Percentiles rank a stretch among this genome's conserved stretches.
phyloP scores from a whole-genome alignment of 2,113 vertebrate species.

The Sinocyclocheilus rhinocerous region DNA sequence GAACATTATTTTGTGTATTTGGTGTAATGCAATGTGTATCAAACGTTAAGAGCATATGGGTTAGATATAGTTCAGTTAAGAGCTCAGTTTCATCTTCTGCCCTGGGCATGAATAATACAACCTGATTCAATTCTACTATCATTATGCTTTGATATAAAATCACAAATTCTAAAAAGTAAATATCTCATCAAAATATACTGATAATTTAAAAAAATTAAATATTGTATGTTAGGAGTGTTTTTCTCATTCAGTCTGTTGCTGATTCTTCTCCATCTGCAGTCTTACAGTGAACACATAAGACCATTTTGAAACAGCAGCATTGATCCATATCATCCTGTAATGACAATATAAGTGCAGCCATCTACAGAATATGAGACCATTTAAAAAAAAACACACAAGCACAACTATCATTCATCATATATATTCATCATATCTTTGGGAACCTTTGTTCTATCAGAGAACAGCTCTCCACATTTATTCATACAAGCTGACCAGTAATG shows the following conservation, averaged over 20 bases:
- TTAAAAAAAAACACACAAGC: background rate
- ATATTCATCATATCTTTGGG: background rate
- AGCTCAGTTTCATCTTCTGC: background rate
- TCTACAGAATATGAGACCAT: slow-evolving; percentile 7
- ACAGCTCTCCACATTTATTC: background rate
- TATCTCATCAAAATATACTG: background rate
- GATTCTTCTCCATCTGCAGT: background rate
- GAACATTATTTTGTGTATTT: too few relatives aligned
- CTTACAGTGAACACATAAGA: slow-evolving; percentile 1
- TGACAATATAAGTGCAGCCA: slow-evolving; percentile 24
- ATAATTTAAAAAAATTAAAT: background rate
- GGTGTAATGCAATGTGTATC: background rate
- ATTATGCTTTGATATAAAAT: background rate
- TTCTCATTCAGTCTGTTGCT: background rate
- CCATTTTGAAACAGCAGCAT: background rate
- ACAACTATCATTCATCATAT: background rate
- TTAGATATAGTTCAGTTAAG: background rate
- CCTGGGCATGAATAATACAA: background rate
- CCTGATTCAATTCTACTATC: background rate
- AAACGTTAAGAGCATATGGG: background rate
- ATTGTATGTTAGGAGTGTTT: background rate
- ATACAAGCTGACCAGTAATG: background rate
- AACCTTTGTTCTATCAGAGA: background rate
- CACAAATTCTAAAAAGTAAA: slow-evolving; percentile 12
- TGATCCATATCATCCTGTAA: background rate